A percentile compares a stretch with the other conserved stretches of the same genome.
Conservation (phyloP, 23 tunicate species). For the Diplosoma virens region DNA sequence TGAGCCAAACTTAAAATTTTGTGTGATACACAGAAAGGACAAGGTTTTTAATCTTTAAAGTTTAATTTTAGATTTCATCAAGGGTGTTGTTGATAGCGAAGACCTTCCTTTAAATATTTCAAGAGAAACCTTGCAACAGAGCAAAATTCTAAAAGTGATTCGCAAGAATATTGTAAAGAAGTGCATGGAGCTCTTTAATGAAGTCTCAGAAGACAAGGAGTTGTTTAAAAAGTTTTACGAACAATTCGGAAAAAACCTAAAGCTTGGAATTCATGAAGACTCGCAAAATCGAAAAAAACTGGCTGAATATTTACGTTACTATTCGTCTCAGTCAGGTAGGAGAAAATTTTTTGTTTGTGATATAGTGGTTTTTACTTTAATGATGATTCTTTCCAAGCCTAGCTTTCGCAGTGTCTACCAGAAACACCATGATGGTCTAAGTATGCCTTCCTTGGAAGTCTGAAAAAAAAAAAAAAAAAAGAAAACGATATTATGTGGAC, state of each 20-base stretch:
- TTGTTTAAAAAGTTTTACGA: conserved; percentile 90
- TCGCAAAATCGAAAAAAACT: conserved; percentile 94
- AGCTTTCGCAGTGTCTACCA: conserved; percentile 91
- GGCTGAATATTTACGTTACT: conserved; percentile 75
- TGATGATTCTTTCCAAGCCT: conserved; percentile 64
- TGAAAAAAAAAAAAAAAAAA: conserved; percentile 38
- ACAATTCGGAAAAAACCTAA: conserved; percentile 89
- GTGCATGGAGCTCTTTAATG: conserved; percentile 77
- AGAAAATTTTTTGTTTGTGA: not conserved
- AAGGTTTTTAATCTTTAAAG: not conserved
- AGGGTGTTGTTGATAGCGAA: conserved; percentile 97
- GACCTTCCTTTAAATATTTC: conserved; percentile 96
- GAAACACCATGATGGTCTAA: conserved; percentile 62
- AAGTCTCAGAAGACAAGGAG: conserved; percentile 91
- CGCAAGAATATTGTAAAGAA: conserved; percentile 95
- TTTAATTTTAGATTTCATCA: conserved; percentile 71
- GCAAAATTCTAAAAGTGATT: conserved; percentile 93
- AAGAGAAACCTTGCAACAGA: conserved; percentile 91
- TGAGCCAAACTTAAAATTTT: not conserved
- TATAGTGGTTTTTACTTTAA: too few species aligned
- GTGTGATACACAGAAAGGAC: too few species aligned
- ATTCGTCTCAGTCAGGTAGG: conserved; percentile 88
- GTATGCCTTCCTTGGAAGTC: conserved; percentile 76
- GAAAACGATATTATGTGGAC: too few species aligned
- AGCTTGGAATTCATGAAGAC: conserved; percentile 98